phyloP scores from a whole-genome alignment of 2,113 vertebrate genomes.

The Ahaetulla prasina region DNA sequence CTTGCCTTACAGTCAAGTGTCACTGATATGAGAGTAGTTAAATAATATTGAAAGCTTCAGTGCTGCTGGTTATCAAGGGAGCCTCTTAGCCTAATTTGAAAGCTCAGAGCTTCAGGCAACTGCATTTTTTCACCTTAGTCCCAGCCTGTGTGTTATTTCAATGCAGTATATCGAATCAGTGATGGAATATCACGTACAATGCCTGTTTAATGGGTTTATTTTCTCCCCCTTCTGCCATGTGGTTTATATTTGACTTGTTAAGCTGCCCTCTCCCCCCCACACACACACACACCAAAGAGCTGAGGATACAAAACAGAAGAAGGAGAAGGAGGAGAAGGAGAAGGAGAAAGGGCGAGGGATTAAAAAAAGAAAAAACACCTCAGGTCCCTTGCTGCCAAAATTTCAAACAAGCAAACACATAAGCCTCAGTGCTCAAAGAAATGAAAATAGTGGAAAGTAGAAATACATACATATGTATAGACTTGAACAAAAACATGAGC shows the following conservation, averaged over 20 bases:
- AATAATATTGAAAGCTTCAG: constrained; percentile 66
- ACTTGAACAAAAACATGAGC: constrained; percentile 50
- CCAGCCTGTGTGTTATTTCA: constrained; percentile 40
- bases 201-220: constrained; percentile 50
- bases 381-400: constrained; percentile 53
- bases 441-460: constrained; percentile 49
- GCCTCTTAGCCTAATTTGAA: constrained; percentile 75
- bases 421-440: constrained; percentile 52
- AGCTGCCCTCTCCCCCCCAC: constrained; percentile 48
- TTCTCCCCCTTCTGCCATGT: constrained; percentile 35
- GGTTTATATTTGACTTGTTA: constrained; percentile 78
- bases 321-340: background rate
- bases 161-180: constrained; percentile 67
- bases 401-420: constrained; percentile 58
- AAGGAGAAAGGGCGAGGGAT: background rate
- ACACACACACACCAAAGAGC: constrained; percentile 55
- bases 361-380: constrained; percentile 43
- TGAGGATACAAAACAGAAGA: constrained; percentile 41
- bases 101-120: constrained; percentile 70
- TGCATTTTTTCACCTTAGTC: constrained; percentile 35
- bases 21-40: constrained; percentile 46
- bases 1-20: constrained; percentile 30
- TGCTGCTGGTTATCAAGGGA: constrained; percentile 69
- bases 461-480: constrained; percentile 56
- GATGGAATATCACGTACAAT: constrained; percentile 45